Percentiles rank a stretch among this genome's conserved stretches.
These are phyloP conservation scores for Cremastobaeus sp. DNA, from an alignment of 2,888 invertebrate genomes.

Conservation along the genomic window DNA sequence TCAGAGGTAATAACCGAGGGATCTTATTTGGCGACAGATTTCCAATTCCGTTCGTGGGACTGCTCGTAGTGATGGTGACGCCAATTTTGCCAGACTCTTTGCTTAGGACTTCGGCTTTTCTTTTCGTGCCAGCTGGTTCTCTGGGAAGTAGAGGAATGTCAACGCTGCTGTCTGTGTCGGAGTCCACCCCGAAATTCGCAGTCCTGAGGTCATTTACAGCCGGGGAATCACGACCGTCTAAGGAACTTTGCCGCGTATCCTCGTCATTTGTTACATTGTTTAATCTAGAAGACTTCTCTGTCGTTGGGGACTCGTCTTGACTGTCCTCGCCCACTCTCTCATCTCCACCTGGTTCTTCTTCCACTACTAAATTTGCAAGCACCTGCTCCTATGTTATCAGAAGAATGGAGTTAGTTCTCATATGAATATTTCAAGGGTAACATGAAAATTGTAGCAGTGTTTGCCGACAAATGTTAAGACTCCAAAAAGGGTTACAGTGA, in stretches of 20 bases:
- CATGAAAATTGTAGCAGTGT: too few relatives aligned
- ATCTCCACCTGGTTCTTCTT: slow-evolving; percentile 76
- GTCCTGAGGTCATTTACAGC: slow-evolving; percentile 76
- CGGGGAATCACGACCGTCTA: slow-evolving; percentile 76
- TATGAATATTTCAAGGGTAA: too few relatives aligned
- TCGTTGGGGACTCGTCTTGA: slow-evolving; percentile 75
- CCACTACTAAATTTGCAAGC: slow-evolving; percentile 74
- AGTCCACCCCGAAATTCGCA: slow-evolving; percentile 78
- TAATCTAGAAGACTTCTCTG: slow-evolving; percentile 72
- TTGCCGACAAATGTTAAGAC: too few relatives aligned
- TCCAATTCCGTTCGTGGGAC: slow-evolving; percentile 79
- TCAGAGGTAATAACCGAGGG: slow-evolving; percentile 76
- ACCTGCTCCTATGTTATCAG: slow-evolving; percentile 76
- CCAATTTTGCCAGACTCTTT: slow-evolving; percentile 94
- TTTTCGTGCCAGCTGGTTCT: slow-evolving; percentile 84
- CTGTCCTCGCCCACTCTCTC: slow-evolving; percentile 77
- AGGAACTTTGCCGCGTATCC: slow-evolving; percentile 78
- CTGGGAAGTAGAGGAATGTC: slow-evolving; percentile 80
- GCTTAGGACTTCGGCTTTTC: slow-evolving; percentile 91
- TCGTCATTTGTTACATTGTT: slow-evolving; percentile 78
- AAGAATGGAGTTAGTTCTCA: too few relatives aligned
- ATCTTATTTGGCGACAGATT: slow-evolving; percentile 80
- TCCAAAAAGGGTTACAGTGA: too few relatives aligned
- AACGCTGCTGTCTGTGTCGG: slow-evolving; percentile 82
- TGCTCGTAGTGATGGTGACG: slow-evolving; percentile 90